phyloP scores from a whole-genome alignment of 1,140 invertebrate genomes.

The Acromyrmex heyeri region DNA sequence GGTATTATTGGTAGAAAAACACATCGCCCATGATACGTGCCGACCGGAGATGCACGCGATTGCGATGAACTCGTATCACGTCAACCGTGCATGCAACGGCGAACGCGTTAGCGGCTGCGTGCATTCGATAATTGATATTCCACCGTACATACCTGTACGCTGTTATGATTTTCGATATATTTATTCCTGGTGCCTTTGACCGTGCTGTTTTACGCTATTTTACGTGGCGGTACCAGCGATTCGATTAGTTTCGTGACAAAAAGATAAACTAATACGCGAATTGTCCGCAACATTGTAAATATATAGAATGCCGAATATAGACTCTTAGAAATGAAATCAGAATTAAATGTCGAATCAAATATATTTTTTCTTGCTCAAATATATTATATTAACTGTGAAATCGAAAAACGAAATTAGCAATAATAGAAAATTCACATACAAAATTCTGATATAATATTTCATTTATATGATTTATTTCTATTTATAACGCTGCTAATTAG shows the following conservation, averaged over 20 bases:
- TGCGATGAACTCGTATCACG: slow-evolving; percentile 28
- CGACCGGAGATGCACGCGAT: slow-evolving; percentile 4
- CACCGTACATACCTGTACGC: background rate
- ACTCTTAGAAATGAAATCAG: background rate
- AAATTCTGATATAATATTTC: background rate
- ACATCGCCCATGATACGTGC: slow-evolving; percentile 8
- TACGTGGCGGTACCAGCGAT: background rate
- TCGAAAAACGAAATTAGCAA: background rate
- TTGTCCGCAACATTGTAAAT: slow-evolving; percentile 16
- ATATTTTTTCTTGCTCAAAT: background rate
- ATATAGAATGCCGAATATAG: background rate
- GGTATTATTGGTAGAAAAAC: slow-evolving; percentile 54
- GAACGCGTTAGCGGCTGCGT: slow-evolving; percentile 3
- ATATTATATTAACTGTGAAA: background rate
- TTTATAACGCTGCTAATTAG: background rate
- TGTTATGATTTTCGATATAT: slow-evolving; percentile 39
- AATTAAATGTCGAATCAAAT: slow-evolving; percentile 6
- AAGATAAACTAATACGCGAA: background rate
- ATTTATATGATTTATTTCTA: background rate
- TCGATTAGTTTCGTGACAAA: slow-evolving; percentile 30
- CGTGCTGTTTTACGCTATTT: slow-evolving; percentile 26
- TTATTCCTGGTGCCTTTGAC: slow-evolving; percentile 29
- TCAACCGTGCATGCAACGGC: slow-evolving; percentile 14
- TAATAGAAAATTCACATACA: too few species aligned
- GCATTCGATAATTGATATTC: slow-evolving; percentile 60